phyloP scores from a whole-genome alignment of 2,113 vertebrate genomes.

The Mobula birostris region DNA sequence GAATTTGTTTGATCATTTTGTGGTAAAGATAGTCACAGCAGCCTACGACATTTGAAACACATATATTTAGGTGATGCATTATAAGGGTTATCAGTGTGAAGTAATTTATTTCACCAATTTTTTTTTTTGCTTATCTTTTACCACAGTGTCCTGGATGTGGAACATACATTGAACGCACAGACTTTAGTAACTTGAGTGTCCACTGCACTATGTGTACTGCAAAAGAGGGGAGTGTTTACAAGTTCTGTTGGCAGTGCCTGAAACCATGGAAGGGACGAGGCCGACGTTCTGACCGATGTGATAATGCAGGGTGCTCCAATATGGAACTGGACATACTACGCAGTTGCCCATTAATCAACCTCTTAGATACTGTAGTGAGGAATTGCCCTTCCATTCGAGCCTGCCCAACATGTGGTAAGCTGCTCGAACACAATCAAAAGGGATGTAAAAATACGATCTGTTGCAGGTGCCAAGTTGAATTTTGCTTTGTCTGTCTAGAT shows the following conservation, averaged over 20 bases:
- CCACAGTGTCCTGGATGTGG: slow-evolving; percentile 57
- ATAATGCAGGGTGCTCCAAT: slow-evolving; percentile 51
- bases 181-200: slow-evolving; percentile 51
- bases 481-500: slow-evolving; percentile 63
- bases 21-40: too few species aligned
- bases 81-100: not conserved
- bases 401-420: slow-evolving; percentile 58
- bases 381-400: slow-evolving; percentile 53
- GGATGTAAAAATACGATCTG: slow-evolving; percentile 62
- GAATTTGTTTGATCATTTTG: too few species aligned
- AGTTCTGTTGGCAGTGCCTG: slow-evolving; percentile 63
- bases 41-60: too few species aligned
- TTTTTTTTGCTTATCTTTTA: not conserved
- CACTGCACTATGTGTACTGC: slow-evolving; percentile 50
- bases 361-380: slow-evolving; percentile 41
- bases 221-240: not conserved
- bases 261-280: slow-evolving; percentile 51
- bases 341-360: slow-evolving; percentile 37
- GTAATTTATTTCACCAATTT: not conserved
- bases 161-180: slow-evolving; percentile 48
- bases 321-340: slow-evolving; percentile 47
- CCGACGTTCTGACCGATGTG: slow-evolving; percentile 52
- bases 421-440: slow-evolving; percentile 52
- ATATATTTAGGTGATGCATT: not conserved
- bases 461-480: slow-evolving; percentile 55